Evolutionary conservation across 2,113 vertebrate species (phyloP), one percentile per base, ranked within the genome.

Genomic region (Pachypanchax playfairii): DNA sequence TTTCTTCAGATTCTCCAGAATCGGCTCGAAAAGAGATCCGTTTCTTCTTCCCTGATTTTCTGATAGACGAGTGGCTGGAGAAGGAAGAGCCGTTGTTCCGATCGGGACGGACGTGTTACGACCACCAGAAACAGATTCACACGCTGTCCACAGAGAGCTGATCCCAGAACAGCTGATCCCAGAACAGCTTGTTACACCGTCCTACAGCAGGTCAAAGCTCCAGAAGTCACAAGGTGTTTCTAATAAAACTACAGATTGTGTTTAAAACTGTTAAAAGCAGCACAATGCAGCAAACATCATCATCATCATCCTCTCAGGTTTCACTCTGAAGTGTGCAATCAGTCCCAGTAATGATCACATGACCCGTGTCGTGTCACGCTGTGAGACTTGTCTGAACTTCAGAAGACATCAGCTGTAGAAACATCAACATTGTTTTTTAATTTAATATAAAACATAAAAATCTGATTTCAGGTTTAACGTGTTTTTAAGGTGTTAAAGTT

Each of bases 1-100:
- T 55, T 49, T 22, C 22, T 55, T 22, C 85, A 98, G 96, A 98
- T 89, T 98, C 96, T 0, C 53, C 70, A 12, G 91, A 91, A 39
- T 96, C 96, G 0, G 96, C 96, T 62, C 88, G 88, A 52, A 93
- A 92, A 81, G 96, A 98, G 88, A 98, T 98, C 25, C 25, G 79
- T 2, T 94, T 93, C 86, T 98, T 98, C 89, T 98, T 97, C 84
- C 95, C 96, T 0, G 95, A 96, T 60, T 98, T 98, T 49, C 65
- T 80, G 0, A 73, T 82, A 15, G 76, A 80, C 63, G 87, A 85
- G 46, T 98, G 96, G 96, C 90, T 95, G 43, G 84, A 90, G 70
- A 84, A 82, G n/a, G 93, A 95, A 0, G 96, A 98, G 75, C 93
- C 93, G 0, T 53, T 0, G 13, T 85, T 94, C 76, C 90, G 95